A percentile compares a stretch with the other conserved stretches of the same genome.
Conservation (phyloP, 1,140 invertebrate species). For the Ruditapes philippinarum region DNA sequence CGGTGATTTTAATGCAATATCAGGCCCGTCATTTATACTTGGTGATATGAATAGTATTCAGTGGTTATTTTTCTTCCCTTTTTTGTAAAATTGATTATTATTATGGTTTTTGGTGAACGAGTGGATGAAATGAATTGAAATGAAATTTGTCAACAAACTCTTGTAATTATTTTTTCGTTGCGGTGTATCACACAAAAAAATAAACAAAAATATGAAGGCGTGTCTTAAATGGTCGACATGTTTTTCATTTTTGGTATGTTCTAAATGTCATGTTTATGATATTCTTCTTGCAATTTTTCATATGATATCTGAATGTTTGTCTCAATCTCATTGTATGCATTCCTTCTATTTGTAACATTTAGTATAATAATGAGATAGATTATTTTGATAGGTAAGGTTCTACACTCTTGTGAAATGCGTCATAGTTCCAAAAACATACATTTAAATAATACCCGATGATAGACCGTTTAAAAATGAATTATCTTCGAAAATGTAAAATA, state of each 20-base stretch:
- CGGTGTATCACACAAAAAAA: too few relatives aligned
- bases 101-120: neutral
- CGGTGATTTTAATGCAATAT: slow-evolving; percentile 24
- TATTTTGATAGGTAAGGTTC: too few relatives aligned
- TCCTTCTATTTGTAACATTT: too few relatives aligned
- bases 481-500: slow-evolving; percentile 52
- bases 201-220: neutral
- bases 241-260: too few relatives aligned
- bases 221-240: too few relatives aligned
- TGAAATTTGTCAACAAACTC: slow-evolving; percentile 1
- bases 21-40: slow-evolving; percentile 17
- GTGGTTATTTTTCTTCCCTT: slow-evolving; percentile 36
- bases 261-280: too few relatives aligned
- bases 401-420: too few relatives aligned
- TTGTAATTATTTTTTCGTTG: too few relatives aligned
- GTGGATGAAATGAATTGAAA: neutral
- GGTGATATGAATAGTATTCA: neutral
- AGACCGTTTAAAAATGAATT: slow-evolving; percentile 56
- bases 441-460: slow-evolving; percentile 24
- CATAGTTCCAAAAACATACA: neutral
- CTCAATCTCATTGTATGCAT: too few relatives aligned
- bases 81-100: neutral
- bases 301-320: too few relatives aligned
- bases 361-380: too few relatives aligned
- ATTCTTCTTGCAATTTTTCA: too few relatives aligned